Base-by-base conservation (phyloP, 2,888 invertebrate species). In the Apeira syringaria region DNA sequence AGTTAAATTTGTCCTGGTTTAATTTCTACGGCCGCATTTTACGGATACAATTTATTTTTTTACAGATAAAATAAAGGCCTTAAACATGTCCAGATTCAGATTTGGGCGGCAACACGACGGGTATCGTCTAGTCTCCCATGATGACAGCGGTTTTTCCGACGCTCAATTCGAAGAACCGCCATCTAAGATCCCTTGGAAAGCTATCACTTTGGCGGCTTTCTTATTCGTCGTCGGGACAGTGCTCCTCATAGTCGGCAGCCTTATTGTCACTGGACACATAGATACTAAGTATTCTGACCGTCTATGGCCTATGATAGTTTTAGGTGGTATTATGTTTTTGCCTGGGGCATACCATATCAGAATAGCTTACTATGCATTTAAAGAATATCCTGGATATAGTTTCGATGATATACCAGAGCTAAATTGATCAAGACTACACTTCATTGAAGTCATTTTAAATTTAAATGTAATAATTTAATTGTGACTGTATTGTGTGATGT, bases 301-400 rank as follows among this genome's bases (percentile, higher is more conserved):
- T 49, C 93, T 96, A 74, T 97, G 96, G 96, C 97, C 97, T 0
- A 92, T 98, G 79, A 93, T 97, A 51, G 94, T 97, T 57, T 87
- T 98, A 65, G 98, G 98, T 18, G 89, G 92, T 11, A 90, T 98
- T 24, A 97, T 97, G 96, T 97, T 98, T 69, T 94, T 98, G 56
- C 98, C 98, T 0, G 98, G 97, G 25, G 95, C 95, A 35, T 98
- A 98, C 80, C 97, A 98, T 74, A 93, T 97, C 31, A 92, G 96
- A 60, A 95, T 98, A 68, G 96, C 97, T 18, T 94, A 95, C 72
- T 95, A 94, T 80, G 97, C 97, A 0, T 96, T 94, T 76, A 93
- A 94, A 59, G 93, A 95, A 68, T 94, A 95, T 67, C 94, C 94
- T 35, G 97, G 97, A 1, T 97, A 94, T 76, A 95, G 95, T 30